Conservation (phyloP, 53 echinoderm and acorn worm genomes). For the Holothuria scabra region DNA sequence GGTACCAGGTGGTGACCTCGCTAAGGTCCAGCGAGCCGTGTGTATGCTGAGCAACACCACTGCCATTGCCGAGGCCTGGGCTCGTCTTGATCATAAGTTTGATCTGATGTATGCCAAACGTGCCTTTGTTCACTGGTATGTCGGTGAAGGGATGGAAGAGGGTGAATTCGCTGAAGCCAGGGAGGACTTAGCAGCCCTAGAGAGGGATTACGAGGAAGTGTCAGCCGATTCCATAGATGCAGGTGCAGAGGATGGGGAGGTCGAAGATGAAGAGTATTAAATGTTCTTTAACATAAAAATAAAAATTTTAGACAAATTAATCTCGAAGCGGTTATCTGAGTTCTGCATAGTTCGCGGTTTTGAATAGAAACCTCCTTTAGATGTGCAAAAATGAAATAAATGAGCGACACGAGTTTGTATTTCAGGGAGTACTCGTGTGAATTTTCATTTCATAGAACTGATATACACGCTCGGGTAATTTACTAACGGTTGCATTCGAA, state of each 20-base stretch:
- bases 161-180: constrained; percentile 64
- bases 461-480: too few species aligned
- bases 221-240: constrained; percentile 46
- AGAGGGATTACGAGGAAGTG: constrained; percentile 62
- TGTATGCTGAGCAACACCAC: constrained; percentile 62
- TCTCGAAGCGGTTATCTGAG: background rate
- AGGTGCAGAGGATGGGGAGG: constrained; percentile 13
- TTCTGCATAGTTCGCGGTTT: background rate
- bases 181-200: constrained; percentile 62
- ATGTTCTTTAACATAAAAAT: background rate
- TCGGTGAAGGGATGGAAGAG: constrained; percentile 66
- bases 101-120: constrained; percentile 46
- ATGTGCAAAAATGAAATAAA: background rate
- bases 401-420: background rate
- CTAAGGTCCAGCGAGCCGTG: constrained; percentile 53
- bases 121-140: constrained; percentile 69
- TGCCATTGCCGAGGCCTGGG: constrained; percentile 82
- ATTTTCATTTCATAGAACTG: too few species aligned
- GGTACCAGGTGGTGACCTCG: constrained; percentile 56
- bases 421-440: too few species aligned
- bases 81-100: constrained; percentile 75
- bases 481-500: too few species aligned
- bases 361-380: background rate
- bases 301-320: background rate
- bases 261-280: constrained; percentile 21